Base-by-base conservation (phyloP, 2,113 vertebrate species). In the Aldabrachelys gigantea region DNA sequence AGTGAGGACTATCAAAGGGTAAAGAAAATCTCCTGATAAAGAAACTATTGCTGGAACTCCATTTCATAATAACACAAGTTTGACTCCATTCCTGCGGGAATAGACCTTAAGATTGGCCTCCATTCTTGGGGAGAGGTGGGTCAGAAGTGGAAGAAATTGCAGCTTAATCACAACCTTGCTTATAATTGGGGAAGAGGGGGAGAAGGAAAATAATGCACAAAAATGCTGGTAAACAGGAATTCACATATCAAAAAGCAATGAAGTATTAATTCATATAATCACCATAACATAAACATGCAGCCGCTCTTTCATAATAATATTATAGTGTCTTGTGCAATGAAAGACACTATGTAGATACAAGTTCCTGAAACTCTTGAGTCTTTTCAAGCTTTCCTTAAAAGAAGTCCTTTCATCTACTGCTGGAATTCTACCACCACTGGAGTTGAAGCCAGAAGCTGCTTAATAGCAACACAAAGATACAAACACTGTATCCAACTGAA, bases 1-100 rank as follows among this genome's bases (percentile, higher is more conserved):
- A 92, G 12, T 14, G 65, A 47, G 56, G 85, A 84, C 88, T 93
- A 93, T 96, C 88, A 82, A 89, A 93, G 94, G 75, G 41, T 89
- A 69, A 65, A 96, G 95, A 96, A 95, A 97, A 93, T 80, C 84
- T 95, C 76, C 82, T 91, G 84, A 95, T 95, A 94, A 96, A 93
- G 89, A 80, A 95, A 94, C 54, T 92, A 88, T 94, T 96, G 92
- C 93, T 89, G 50, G 56, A 87, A 89, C 79, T 91, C 75, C 54
- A 84, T 94, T 94, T 95, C 89, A 91, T 87, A 79, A 0, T 14
- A 91, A 47, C 82, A 13, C 27, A 88, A 82, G 56, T 93, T 49
- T 56, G 49, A 92, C 87, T 92, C 84, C 47, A 82, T 88, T 59
- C 52, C 90, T 92, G 93, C 81, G 90, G 52, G n/a, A 91, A 91